phyloP scores from a whole-genome alignment of 1,140 invertebrate species.

The Musca domestica region DNA sequence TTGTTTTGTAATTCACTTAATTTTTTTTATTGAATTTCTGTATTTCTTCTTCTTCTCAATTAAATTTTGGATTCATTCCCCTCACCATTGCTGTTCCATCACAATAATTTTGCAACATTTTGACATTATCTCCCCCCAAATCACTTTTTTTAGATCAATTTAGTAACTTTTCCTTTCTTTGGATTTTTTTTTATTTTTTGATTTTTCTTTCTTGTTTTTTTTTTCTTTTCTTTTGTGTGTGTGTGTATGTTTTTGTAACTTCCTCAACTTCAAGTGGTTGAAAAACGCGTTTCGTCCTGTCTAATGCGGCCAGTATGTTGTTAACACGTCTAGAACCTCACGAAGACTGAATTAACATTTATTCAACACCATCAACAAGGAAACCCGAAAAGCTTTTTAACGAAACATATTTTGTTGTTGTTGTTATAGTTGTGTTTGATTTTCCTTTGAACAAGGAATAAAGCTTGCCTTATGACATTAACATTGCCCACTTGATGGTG shows the following conservation, averaged over 20 bases:
- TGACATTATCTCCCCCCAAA: too few species aligned
- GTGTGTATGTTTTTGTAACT: background rate
- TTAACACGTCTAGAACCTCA: constrained; percentile 28
- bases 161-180: background rate
- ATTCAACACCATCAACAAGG: background rate
- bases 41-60: too few species aligned
- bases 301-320: constrained; percentile 4
- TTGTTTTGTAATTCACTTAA: too few species aligned
- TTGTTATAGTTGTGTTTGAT: too few species aligned
- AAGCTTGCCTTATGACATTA: too few species aligned
- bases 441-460: too few species aligned
- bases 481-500: too few species aligned
- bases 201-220: constrained; percentile 15
- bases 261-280: background rate
- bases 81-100: too few species aligned
- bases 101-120: too few species aligned
- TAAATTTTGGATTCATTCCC: too few species aligned
- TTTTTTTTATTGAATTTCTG: too few species aligned
- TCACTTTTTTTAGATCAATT: too few species aligned
- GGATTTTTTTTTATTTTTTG: constrained; percentile 9
- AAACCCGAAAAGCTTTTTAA: constrained; percentile 20
- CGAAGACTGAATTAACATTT: constrained; percentile 26
- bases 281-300: background rate
- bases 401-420: background rate
- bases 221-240: constrained; percentile 4